phyloP scores from a whole-genome alignment of 1,140 invertebrate species.

The Gerris buenoi region DNA sequence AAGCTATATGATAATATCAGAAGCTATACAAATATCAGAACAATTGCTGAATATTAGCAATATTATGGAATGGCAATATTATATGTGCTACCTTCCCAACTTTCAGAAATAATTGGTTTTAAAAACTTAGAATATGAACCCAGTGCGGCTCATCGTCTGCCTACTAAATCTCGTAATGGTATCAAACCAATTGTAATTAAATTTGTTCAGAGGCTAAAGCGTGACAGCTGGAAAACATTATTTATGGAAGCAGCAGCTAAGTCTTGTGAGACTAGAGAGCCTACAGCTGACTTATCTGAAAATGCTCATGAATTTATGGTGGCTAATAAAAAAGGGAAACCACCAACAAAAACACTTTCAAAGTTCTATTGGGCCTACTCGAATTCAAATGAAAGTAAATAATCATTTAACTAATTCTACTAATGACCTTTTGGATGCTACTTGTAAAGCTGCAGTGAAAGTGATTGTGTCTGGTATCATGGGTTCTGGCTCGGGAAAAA shows the following conservation, averaged over 20 bases:
- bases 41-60: too few relatives aligned
- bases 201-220: background rate
- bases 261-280: too few relatives aligned
- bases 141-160: too few relatives aligned
- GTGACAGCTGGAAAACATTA: background rate
- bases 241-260: background rate
- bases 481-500: too few relatives aligned
- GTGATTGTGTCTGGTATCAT: background rate
- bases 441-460: background rate
- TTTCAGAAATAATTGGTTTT: too few relatives aligned
- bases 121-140: too few relatives aligned
- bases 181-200: background rate
- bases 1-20: too few relatives aligned
- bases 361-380: background rate
- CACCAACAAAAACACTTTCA: background rate
- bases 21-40: too few relatives aligned
- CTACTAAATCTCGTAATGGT: background rate
- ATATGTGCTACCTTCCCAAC: too few relatives aligned
- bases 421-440: background rate
- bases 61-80: too few relatives aligned
- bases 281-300: background rate
- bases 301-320: background rate
- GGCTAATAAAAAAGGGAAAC: background rate
- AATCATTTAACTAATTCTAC: background rate
- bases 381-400: background rate